Evolutionary conservation across 2,113 vertebrate species (phyloP).

Genomic region (Rhodinocichla rosea): DNA sequence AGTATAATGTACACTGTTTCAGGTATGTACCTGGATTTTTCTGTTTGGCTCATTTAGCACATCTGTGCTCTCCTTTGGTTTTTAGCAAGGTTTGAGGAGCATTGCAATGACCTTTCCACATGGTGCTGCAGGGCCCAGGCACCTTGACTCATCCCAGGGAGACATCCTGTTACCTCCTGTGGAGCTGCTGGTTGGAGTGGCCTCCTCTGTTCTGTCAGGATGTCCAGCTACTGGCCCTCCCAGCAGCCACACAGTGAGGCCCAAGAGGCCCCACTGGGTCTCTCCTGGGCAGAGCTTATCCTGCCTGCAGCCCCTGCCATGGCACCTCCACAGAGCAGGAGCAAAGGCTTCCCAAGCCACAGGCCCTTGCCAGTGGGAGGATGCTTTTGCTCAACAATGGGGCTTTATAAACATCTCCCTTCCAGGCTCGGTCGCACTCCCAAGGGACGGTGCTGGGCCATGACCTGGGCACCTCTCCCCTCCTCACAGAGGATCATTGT

Average conservation of each 20-base stretch:
- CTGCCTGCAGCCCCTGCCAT: background rate
- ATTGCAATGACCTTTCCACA: background rate
- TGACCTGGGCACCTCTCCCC: background rate
- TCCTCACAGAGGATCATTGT: background rate
- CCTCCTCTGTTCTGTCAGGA: rapidly evolving
- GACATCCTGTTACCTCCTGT: rapidly evolving
- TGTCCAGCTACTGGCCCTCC: background rate
- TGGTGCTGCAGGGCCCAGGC: background rate
- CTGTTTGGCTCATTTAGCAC: background rate
- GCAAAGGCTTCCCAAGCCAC: background rate
- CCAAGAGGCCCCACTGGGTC: rapidly evolving
- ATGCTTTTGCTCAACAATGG: background rate
- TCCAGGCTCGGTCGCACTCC: background rate
- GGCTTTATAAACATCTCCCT: background rate
- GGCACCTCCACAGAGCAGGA: rapidly evolving
- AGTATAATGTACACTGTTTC: background rate
- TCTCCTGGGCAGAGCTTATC: background rate
- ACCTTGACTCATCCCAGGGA: background rate
- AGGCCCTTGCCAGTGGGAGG: background rate
- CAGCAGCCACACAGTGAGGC: rapidly evolving
- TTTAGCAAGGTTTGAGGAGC: background rate
- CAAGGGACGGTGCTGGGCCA: background rate
- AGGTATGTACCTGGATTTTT: background rate
- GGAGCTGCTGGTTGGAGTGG: rapidly evolving
- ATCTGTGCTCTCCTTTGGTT: background rate